A percentile compares a stretch with the other conserved stretches of the same genome.
phyloP scores from a whole-genome alignment of 2,797 vertebrate species.

The Protosalanx chinensis region DNA sequence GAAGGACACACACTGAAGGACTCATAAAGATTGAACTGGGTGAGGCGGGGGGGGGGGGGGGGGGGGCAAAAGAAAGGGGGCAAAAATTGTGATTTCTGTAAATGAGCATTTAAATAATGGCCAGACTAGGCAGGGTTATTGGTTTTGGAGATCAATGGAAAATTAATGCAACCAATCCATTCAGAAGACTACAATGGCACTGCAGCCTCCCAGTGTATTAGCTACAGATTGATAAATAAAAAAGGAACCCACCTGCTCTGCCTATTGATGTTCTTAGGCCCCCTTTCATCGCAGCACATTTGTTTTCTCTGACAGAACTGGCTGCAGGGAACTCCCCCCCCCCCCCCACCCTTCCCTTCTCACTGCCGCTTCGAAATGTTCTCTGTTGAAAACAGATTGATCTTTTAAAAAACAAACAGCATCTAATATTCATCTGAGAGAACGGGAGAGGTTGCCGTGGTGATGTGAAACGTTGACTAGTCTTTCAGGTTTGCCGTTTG shows the following conservation, averaged over 20 bases:
- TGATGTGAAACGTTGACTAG: slow-evolving; percentile 28
- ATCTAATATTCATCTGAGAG: slow-evolving; percentile 76
- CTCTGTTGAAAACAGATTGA: slow-evolving; percentile 68
- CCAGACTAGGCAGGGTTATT: slow-evolving; percentile 51
- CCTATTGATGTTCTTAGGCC: slow-evolving; percentile 61
- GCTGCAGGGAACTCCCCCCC: slow-evolving; percentile 55
- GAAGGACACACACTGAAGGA: slow-evolving; percentile 70
- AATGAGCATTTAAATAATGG: slow-evolving; percentile 82
- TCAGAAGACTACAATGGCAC: slow-evolving; percentile 40
- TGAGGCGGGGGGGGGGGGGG: too few species aligned
- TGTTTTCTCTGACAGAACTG: slow-evolving; percentile 67
- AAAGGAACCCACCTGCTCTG: slow-evolving; percentile 40
- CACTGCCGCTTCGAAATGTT: slow-evolving; percentile 59
- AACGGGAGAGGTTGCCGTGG: slow-evolving; percentile 61
- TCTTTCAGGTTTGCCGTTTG: slow-evolving; percentile 17
- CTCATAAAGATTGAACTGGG: slow-evolving; percentile 88
- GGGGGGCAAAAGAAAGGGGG: slow-evolving; percentile 44
- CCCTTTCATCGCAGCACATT: slow-evolving; percentile 66
- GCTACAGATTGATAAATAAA: slow-evolving; percentile 65
- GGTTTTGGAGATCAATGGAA: slow-evolving; percentile 65
- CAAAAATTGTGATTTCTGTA: slow-evolving; percentile 78
- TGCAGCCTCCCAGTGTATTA: slow-evolving; percentile 62
- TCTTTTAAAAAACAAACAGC: slow-evolving; percentile 69
- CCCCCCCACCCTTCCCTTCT: slow-evolving; percentile 36
- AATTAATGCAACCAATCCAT: slow-evolving; percentile 67